A percentile compares a stretch with the other conserved stretches of the same genome.
These are phyloP conservation scores for Pseudonaja textilis DNA, from an alignment of 2,113 vertebrate species.

Conservation along the genomic window DNA sequence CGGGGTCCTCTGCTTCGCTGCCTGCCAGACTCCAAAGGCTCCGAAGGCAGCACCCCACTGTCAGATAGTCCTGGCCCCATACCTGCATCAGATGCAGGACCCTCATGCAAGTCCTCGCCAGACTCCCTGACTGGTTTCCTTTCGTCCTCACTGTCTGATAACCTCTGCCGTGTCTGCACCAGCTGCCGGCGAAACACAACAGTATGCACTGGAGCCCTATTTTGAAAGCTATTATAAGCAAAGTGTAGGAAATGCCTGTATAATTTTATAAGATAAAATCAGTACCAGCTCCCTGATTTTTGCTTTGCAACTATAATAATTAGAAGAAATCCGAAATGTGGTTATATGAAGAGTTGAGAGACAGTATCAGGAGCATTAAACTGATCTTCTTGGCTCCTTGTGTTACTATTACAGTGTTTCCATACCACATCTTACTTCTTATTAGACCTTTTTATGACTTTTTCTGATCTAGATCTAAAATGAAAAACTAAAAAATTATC, in stretches of 20 bases:
- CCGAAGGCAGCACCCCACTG: too few relatives aligned
- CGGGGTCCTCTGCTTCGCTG: too few relatives aligned
- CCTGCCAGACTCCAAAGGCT: too few relatives aligned
- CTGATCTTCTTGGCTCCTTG: background rate
- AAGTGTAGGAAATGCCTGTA: background rate
- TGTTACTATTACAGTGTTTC: background rate
- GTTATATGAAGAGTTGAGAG: background rate
- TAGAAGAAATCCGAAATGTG: background rate
- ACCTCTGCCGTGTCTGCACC: too few relatives aligned
- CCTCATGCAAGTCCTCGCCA: too few relatives aligned
- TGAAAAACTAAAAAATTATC: background rate
- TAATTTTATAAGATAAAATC: background rate
- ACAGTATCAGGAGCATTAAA: background rate
- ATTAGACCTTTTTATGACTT: background rate
- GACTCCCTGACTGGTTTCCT: too few relatives aligned
- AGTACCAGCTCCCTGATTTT: background rate
- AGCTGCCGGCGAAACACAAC: too few relatives aligned
- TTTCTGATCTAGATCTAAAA: background rate
- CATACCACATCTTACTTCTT: background rate
- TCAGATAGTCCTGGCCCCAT: too few relatives aligned
- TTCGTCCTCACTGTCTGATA: too few relatives aligned
- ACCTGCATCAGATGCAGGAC: too few relatives aligned
- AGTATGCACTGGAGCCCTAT: background rate
- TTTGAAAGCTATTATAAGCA: background rate
- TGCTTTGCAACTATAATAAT: background rate